These are phyloP conservation scores for Leptonema lineaticorne DNA, from an alignment of 1,140 invertebrate genomes.

Conservation along the genomic window DNA sequence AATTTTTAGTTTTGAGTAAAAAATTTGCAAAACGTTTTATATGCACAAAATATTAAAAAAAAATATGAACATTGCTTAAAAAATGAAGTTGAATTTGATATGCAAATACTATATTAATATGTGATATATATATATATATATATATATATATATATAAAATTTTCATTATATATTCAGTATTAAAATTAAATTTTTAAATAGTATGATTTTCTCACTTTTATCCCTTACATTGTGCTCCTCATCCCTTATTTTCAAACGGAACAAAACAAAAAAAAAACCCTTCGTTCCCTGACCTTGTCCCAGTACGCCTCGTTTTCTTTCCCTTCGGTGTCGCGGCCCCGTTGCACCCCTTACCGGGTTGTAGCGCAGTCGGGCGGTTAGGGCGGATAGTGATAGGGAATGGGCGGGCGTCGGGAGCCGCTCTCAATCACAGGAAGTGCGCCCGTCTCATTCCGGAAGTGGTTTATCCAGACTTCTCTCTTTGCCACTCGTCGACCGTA, in stretches of 20 bases:
- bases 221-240: not conserved
- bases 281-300: slow-evolving; percentile 31
- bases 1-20: no score
- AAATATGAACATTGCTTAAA: no score
- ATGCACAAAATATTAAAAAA: no score
- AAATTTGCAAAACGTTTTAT: no score
- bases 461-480: slow-evolving; percentile 49
- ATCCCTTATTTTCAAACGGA: not conserved
- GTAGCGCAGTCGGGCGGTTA: not conserved
- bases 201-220: not conserved
- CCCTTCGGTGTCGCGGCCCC: not conserved
- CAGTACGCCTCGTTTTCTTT: slow-evolving; percentile 15
- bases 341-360: not conserved
- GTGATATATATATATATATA: no score
- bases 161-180: no score
- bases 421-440: slow-evolving; percentile 60
- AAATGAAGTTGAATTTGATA: no score
- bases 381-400: no score
- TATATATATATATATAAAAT: no score
- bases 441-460: slow-evolving; percentile 58
- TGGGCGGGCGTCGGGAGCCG: slow-evolving; percentile 41
- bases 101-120: no score
- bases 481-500: not conserved
- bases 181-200: no score
- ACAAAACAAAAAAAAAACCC: slow-evolving; percentile 2